Conservation (phyloP, 2,888 invertebrate species). For the Drosophila pegasa region DNA sequence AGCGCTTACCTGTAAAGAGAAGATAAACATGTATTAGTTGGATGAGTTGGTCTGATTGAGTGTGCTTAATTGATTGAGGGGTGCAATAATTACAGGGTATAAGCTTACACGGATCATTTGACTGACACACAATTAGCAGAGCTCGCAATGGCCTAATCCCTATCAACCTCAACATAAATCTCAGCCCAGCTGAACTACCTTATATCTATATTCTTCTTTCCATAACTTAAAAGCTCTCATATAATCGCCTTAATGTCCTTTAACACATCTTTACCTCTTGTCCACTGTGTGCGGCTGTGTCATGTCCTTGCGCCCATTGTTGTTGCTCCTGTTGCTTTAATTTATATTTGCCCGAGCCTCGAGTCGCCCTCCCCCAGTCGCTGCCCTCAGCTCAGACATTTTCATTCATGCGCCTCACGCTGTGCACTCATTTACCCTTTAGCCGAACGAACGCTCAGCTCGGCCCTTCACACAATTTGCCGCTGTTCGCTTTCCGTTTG, state of each 20-base stretch:
- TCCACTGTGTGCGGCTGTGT: conserved; percentile 35
- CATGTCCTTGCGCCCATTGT: conserved; percentile 32
- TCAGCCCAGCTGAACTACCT: not conserved
- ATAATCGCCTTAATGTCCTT: conserved; percentile 14
- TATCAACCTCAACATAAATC: not conserved
- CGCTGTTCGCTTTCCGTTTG: not conserved
- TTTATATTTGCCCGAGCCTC: conserved; percentile 54
- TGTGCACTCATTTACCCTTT: conserved; percentile 78
- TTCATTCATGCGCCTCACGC: conserved; percentile 70
- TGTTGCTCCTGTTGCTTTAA: conserved; percentile 49
- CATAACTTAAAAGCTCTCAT: conserved; percentile 4
- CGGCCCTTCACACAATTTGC: conserved; percentile 20
- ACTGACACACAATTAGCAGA: not conserved
- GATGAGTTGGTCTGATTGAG: not conserved
- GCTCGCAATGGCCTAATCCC: not conserved
- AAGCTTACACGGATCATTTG: no score
- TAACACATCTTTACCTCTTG: conserved; percentile 30
- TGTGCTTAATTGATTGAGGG: not conserved
- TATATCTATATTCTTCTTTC: not conserved
- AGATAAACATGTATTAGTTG: not conserved
- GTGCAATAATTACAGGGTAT: not conserved
- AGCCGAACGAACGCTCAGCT: conserved; percentile 74
- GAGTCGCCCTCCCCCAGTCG: not conserved
- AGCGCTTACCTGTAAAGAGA: conserved; percentile 43
- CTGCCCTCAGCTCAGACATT: conserved; percentile 7